Evolutionary conservation across 1,140 invertebrate genomes (phyloP), one percentile per base, ranked within the genome.

Genomic region (Drosophila ambigua): DNA sequence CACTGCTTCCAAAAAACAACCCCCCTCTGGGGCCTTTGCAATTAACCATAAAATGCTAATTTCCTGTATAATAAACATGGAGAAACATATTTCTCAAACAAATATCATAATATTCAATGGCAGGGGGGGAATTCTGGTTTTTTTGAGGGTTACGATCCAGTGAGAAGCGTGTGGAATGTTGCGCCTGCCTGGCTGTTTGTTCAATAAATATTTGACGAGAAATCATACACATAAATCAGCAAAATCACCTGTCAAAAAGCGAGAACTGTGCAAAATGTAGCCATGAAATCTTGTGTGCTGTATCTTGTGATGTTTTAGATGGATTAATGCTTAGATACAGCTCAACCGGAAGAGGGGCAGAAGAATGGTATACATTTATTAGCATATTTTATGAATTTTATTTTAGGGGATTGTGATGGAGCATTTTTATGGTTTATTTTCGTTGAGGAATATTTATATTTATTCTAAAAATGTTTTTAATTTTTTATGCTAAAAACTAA

Each of bases 11-110:
- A 52, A 20, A 39, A 61, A 16, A 52, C 45, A 24, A 41, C 43
- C 35, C 45, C 35, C 61, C 61, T 45, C 35, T 49, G 43, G 35
- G 31, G 69, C 31, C 43, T 23, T 48, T 15, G 55, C 72, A 76
- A 76, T 76, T 76, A 76, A 76, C 72, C 67, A 76, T 60, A 54
- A 76, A 76, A 76, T 76, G 72, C 55, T 76, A 76, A 76, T 76
- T 76, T 76, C 72, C 72, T 76, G 63, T 61, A 60, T 46, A 48
- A 55, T 16, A 39, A 39, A 31, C 43, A 54, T n/a, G 51, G 15
- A 45, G 28, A 31, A 44, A 43, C 49, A n/a, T 62, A 62, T 61
- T 68, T 55, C 31, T 65, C 24, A 68, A 39, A 54, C 57, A 69
- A 68, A 69, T 69, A 69, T 57, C 28, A 31, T 31, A 67, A 20